Evolutionary conservation across 1,140 invertebrate species (phyloP).

Genomic region (Hylyphantes graminicola): DNA sequence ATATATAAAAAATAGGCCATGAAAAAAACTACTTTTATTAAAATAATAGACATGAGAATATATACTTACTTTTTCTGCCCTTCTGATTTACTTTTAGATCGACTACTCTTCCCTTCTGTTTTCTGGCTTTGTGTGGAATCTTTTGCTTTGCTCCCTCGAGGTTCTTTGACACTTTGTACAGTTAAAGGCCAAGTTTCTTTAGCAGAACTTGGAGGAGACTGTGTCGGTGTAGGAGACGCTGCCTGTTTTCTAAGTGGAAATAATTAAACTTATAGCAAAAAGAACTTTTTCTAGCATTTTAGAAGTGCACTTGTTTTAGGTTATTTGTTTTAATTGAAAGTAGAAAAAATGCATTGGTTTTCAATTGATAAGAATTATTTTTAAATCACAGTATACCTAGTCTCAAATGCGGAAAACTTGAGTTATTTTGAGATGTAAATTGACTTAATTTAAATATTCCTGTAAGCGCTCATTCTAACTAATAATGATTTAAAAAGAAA

Average conservation of each 20-base stretch:
- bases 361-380: too few relatives aligned
- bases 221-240: constrained; percentile 38
- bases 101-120: constrained; percentile 46
- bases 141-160: constrained; percentile 49
- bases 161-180: constrained; percentile 46
- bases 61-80: constrained; percentile 42
- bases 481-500: too few relatives aligned
- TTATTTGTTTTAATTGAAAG: too few relatives aligned
- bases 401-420: too few relatives aligned
- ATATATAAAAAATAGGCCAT: not conserved
- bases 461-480: too few relatives aligned
- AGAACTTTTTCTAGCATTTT: too few relatives aligned
- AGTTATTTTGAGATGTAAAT: too few relatives aligned
- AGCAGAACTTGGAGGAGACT: constrained; percentile 16
- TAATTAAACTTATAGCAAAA: not conserved
- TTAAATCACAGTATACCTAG: too few relatives aligned
- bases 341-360: too few relatives aligned
- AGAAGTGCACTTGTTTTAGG: too few relatives aligned
- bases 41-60: not conserved
- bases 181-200: constrained; percentile 51
- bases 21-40: not conserved
- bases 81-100: constrained; percentile 53
- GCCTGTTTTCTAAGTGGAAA: constrained; percentile 33
- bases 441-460: too few relatives aligned
- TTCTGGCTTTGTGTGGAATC: constrained; percentile 47